Evolutionary conservation across 2,888 invertebrate genomes (phyloP).

Genomic region (Drosophila mercatorum): DNA sequence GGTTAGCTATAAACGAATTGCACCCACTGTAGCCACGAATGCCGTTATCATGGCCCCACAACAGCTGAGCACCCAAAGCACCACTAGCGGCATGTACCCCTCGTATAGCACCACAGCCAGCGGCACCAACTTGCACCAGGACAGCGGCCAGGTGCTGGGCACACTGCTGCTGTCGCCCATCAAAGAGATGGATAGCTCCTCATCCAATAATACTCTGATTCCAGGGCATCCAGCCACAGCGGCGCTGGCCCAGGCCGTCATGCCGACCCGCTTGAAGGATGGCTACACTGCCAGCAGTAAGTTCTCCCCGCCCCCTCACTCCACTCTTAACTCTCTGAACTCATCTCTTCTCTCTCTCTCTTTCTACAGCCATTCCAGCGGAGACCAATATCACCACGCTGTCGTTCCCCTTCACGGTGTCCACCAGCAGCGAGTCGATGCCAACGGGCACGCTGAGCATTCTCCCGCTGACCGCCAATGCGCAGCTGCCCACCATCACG

Average conservation of each 20-base stretch:
- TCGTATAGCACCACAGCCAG: constrained; percentile 75
- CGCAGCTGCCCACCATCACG: constrained; percentile 79
- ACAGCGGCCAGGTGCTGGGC: constrained; percentile 89
- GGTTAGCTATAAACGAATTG: constrained; percentile 22
- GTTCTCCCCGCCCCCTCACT: constrained; percentile 1
- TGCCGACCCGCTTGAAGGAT: constrained; percentile 85
- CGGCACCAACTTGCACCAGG: constrained; percentile 84
- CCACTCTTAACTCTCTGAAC: neutral
- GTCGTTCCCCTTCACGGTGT: constrained; percentile 83
- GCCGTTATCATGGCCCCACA: constrained; percentile 89
- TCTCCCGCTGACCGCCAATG: constrained; percentile 71
- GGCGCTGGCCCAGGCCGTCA: constrained; percentile 91
- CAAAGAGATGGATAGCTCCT: constrained; percentile 92
- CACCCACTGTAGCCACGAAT: constrained; percentile 81
- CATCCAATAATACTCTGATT: constrained; percentile 90
- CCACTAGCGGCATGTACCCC: constrained; percentile 84
- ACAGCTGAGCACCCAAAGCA: constrained; percentile 86
- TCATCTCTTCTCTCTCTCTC: no score
- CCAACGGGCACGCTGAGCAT: constrained; percentile 82
- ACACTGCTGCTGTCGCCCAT: constrained; percentile 92
- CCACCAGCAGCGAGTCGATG: constrained; percentile 78
- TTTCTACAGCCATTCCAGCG: constrained; percentile 60
- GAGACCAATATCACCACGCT: constrained; percentile 81
- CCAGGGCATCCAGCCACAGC: constrained; percentile 90
- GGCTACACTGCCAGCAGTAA: constrained; percentile 66